These are phyloP conservation scores for Halcyon smyrnensis DNA, from an alignment of 2,797 vertebrate genomes.

Conservation along the genomic window DNA sequence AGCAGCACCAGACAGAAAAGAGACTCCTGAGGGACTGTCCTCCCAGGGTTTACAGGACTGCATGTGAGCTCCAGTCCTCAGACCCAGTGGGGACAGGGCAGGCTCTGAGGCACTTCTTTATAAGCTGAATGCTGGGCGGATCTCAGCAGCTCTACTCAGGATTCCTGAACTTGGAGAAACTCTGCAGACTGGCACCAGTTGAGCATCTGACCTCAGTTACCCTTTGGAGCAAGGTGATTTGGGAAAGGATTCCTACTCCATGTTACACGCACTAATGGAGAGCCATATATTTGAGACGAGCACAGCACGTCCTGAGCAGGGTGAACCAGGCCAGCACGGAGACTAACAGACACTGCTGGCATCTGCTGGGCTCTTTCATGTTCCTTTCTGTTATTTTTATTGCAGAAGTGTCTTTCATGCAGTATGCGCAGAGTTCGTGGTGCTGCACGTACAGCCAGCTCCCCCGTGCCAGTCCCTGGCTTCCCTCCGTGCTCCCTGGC, in stretches of 20 bases:
- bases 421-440: constrained; percentile 20
- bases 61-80: background rate
- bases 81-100: background rate
- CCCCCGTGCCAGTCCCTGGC: constrained; percentile 37
- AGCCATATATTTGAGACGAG: background rate
- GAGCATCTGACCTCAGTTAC: background rate
- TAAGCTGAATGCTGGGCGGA: background rate
- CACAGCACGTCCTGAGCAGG: constrained; percentile 39
- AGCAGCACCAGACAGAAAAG: background rate
- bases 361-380: constrained; percentile 34
- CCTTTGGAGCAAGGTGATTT: constrained; percentile 31
- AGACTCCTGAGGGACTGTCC: background rate
- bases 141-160: background rate
- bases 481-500: background rate
- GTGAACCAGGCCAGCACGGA: constrained; percentile 9
- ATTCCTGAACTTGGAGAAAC: background rate
- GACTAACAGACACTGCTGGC: constrained; percentile 47
- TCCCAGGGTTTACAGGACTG: background rate
- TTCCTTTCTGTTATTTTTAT: constrained; percentile 47
- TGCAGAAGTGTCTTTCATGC: constrained; percentile 39
- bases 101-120: background rate
- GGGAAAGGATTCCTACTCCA: background rate
- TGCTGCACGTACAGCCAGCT: constrained; percentile 48
- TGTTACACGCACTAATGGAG: background rate
- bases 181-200: background rate